Evolutionary conservation across 2,797 vertebrate species (phyloP).

Genomic region (Poliocrania exsul): DNA sequence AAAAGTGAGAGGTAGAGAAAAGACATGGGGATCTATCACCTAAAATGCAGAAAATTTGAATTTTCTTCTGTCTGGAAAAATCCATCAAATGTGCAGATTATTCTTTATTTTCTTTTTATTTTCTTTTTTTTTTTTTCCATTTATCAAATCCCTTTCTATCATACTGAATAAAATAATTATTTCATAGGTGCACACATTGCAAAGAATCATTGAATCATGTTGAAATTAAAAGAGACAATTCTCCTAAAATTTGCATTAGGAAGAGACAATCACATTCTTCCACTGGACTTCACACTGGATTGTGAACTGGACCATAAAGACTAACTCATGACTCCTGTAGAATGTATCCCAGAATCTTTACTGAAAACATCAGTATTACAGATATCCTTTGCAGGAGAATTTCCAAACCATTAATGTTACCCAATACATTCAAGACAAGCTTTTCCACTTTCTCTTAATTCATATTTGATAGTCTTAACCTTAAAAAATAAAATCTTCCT

Average conservation of each 20-base stretch:
- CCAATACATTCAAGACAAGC: neutral
- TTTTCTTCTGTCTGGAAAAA: neutral
- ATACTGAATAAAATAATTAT: neutral
- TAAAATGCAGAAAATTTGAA: neutral
- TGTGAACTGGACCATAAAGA: neutral
- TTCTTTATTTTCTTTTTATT: neutral
- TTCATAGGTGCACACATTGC: neutral
- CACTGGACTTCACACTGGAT: neutral
- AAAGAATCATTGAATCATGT: neutral
- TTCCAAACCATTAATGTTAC: neutral
- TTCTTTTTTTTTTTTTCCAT: neutral
- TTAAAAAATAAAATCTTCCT: neutral
- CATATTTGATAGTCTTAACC: neutral
- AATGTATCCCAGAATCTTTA: neutral
- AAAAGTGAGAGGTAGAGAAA: neutral
- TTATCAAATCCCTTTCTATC: neutral
- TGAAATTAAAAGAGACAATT: neutral
- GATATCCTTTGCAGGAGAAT: neutral
- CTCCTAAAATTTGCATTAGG: neutral
- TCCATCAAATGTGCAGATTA: neutral
- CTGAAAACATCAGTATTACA: neutral
- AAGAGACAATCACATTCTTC: neutral
- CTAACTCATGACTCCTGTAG: neutral
- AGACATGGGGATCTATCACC: neutral
- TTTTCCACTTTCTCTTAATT: conserved; percentile 29